These are phyloP conservation scores for Allobates femoralis DNA, from an alignment of 2,797 vertebrate species.

Conservation along the genomic window DNA sequence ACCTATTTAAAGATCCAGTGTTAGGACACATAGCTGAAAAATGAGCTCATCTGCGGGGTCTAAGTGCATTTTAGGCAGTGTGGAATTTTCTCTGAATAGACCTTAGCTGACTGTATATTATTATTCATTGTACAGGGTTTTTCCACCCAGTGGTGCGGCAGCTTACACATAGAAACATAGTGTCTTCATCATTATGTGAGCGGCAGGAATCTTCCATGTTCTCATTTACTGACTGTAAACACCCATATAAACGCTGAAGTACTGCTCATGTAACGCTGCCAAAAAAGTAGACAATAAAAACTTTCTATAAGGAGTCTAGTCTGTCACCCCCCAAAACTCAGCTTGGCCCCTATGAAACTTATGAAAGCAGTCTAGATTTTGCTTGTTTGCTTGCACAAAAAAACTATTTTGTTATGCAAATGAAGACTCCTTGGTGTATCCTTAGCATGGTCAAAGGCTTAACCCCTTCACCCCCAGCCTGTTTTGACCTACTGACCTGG, in stretches of 20 bases:
- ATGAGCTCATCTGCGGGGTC: slow-evolving; percentile 38
- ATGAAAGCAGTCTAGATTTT: too few species aligned
- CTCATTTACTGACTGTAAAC: slow-evolving; percentile 8
- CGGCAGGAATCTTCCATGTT: slow-evolving; percentile 3
- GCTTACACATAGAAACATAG: not conserved
- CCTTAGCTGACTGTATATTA: slow-evolving; percentile 5
- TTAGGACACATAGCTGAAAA: slow-evolving; percentile 54
- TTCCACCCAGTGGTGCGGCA: slow-evolving; percentile 22
- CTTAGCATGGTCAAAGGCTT: too few species aligned
- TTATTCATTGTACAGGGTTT: slow-evolving; percentile 10
- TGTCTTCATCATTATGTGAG: not conserved
- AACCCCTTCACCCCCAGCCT: too few species aligned
- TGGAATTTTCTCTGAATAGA: slow-evolving; percentile 56
- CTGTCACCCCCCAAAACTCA: too few species aligned
- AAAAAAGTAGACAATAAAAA: too few species aligned
- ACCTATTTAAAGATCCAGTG: slow-evolving; percentile 42
- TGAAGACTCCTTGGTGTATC: too few species aligned
- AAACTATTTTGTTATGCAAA: too few species aligned
- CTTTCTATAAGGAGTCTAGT: too few species aligned
- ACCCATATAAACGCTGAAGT: not conserved
- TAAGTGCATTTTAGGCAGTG: slow-evolving; percentile 25
- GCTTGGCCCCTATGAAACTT: too few species aligned
- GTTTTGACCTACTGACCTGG: too few species aligned
- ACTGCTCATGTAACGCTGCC: too few species aligned
- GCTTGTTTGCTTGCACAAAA: too few species aligned